These are phyloP conservation scores for Limnothrissa miodon DNA, from an alignment of 2,113 vertebrate species.

Conservation along the genomic window DNA sequence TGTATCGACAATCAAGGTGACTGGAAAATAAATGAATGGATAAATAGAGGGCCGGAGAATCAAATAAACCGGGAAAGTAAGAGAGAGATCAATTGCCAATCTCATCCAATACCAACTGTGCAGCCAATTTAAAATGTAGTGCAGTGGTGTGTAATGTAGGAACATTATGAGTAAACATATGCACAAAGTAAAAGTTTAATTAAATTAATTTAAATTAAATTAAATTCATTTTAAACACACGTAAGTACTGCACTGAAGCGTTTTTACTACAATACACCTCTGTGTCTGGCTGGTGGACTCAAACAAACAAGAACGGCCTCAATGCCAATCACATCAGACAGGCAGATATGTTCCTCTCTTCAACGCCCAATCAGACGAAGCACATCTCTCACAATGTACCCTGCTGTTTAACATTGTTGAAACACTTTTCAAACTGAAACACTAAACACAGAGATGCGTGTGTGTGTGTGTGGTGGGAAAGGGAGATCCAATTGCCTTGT, in stretches of 20 bases:
- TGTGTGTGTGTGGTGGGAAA: neutral
- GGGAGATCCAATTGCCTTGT: neutral
- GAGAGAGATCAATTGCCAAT: neutral
- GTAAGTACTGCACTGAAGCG: no score
- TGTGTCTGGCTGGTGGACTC: conserved; percentile 34
- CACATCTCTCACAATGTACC: conserved; percentile 24
- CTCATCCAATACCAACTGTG: neutral
- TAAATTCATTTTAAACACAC: no score
- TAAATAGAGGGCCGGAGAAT: neutral
- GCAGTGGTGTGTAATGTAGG: no score
- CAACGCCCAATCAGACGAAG: conserved; percentile 22
- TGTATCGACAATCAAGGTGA: neutral
- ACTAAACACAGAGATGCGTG: neutral
- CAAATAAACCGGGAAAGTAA: neutral
- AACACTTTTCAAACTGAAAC: neutral
- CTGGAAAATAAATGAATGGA: neutral
- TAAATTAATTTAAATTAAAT: no score
- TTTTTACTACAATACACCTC: no score
- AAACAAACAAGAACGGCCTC: conserved; percentile 30
- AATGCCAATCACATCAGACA: conserved; percentile 47
- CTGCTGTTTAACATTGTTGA: conserved; percentile 16
- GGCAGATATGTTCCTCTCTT: conserved; percentile 40
- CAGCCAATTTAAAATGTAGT: no score
- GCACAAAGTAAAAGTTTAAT: neutral
- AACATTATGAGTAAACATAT: no score